Conservation (phyloP, 2,113 vertebrate species). For the Orientallactaga bullata region DNA sequence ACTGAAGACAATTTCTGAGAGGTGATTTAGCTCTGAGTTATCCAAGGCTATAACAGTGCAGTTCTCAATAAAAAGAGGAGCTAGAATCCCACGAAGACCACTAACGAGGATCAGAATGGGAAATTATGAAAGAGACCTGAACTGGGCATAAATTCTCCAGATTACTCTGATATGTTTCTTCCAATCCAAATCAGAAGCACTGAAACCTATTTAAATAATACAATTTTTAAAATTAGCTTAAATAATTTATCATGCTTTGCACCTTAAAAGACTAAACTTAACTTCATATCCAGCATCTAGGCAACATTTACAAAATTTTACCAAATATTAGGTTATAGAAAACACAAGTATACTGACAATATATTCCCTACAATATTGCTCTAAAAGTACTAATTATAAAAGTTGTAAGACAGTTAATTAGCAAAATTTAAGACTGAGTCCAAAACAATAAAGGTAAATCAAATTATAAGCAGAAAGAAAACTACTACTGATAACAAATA, state of each 20-base stretch:
- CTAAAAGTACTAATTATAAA: constrained; percentile 29
- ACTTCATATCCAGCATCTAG: not conserved
- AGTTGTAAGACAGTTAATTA: not conserved
- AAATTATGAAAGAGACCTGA: not conserved
- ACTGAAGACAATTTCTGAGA: not conserved
- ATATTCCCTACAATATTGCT: not conserved
- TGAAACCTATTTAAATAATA: not conserved
- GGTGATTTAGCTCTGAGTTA: not conserved
- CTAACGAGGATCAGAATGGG: not conserved
- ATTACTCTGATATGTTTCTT: not conserved
- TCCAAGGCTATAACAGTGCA: not conserved
- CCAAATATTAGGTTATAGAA: constrained; percentile 8
- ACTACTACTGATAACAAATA: not conserved
- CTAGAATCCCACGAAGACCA: not conserved
- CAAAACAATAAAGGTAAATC: constrained; percentile 48
- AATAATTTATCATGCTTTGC: not conserved
- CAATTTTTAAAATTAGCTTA: not conserved
- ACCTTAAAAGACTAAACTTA: not conserved
- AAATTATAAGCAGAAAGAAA: constrained; percentile 27
- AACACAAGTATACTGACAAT: not conserved
- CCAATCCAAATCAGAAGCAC: not conserved
- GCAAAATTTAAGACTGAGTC: not conserved
- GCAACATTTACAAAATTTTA: constrained; percentile 13
- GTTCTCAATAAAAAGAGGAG: not conserved
- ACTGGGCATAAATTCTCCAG: not conserved